Base-by-base conservation (phyloP, 2,113 vertebrate species). In the Psittacula cyanocephala region DNA sequence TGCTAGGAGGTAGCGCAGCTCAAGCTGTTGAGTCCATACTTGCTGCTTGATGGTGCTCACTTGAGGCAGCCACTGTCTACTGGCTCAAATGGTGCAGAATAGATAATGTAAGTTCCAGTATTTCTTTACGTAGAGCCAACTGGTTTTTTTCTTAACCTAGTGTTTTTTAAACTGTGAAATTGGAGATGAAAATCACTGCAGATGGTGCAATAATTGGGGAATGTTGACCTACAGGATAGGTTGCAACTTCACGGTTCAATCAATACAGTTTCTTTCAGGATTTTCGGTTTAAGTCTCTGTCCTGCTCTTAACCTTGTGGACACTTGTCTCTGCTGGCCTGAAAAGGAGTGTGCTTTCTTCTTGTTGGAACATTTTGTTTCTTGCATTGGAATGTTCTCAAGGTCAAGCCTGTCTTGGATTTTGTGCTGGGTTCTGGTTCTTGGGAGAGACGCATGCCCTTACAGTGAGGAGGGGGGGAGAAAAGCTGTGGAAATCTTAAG, bases 361-460 rank as follows among this genome's bases (percentile, higher is more conserved):
- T 35, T 8, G 23, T 39, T 68, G 81, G 55, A 70, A 22, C 11
- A 4, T 41, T 44, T 22, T 50, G 55, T 77, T 94, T 53, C 49
- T 67, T 93, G 47, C 17, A 1, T 4, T 8, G 72, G 37, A 75
- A 7, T 4, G 1, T 25, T 37, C 24, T 15, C 29, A 50, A 22
- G 19, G 46, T 31, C 79, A 43, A 13, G 15, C 11, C 27, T 71
- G 10, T 22, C 64, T 25, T 75, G 37, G 28, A 35, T 20, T 27
- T 77, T 37, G 41, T 65, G 53, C 11, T 52, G 75, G 31, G 4
- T 44, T 77, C 71, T 89, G 53, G 6, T 46, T 72, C 75, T 35
- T 0, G 0, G 31, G 39, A 17, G 44, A 9, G 6, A 57, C 0
- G 1, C 28, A 2, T 33, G 25, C n/a, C 24, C 1, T 44, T 64